Base-by-base conservation (phyloP, 2,888 invertebrate genomes). In the Odontocerum albicorne region DNA sequence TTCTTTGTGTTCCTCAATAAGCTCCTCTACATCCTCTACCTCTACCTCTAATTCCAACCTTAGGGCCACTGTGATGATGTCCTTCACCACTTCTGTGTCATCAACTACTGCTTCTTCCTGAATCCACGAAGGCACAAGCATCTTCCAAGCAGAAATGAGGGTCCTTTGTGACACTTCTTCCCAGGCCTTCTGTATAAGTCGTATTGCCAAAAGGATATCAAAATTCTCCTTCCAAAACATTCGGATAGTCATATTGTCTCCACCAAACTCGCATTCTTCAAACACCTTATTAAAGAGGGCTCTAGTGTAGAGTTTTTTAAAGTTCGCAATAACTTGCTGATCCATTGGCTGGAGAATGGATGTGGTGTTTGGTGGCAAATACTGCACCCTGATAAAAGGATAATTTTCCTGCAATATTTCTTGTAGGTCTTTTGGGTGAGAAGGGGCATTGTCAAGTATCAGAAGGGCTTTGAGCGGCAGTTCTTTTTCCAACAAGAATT, bases 131-230 rank as follows among this genome's bases (percentile, higher is more conserved):
- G 60, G 57, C 39, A 50, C 54, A 39, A 62, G 49, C 36, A 54
- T 60, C 52, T 45, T 55, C 57, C 57, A 61, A 31, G 59, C 49
- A 38, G 53, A 47, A 47, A 20, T 47, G 47, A 47, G 47, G 47
- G 47, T 47, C 47, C 36, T 47, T 36, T 47, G 35, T 17, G 36
- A 49, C 16, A 52, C 52, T 49, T 52, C 52, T 52, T 35, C 52
- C 46, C 46, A 52, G 47, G 52, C 47, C 52, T 52, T 52, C 52
- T 52, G 51, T 51, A 51, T 51, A 31, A 44, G 31, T 49, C 51
- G 22, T 21, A 50, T 50, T 50, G 51, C 51, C 51, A 51, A 2
- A 51, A 51, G 51, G 32, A 51, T 15, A 51, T 51, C 51, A 49
- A 51, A 51, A 16, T 51, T 50, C 31, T 44, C 43, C 36, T 52